Base-by-base conservation (phyloP, 2,797 vertebrate genomes). In the Gymnocypris eckloni region DNA sequence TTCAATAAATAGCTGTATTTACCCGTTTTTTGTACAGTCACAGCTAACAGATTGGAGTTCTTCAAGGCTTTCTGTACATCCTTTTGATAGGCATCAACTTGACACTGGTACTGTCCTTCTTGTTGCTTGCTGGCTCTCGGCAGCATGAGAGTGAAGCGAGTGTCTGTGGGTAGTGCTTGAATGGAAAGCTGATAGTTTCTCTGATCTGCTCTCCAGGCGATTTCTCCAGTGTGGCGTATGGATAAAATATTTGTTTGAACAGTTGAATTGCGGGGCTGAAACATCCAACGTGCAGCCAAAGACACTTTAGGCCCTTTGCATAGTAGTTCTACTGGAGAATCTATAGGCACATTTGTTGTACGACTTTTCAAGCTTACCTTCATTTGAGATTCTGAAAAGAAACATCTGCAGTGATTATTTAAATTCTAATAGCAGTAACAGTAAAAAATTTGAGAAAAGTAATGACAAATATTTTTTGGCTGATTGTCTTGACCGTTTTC, bases 21-120 rank as follows among this genome's bases (percentile, higher is more conserved):
- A 96, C 95, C 94, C 93, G 91, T 94, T 11, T 88, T 90, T 1
- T 1, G 3, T 54, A 96, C 89, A 6, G 0, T 75, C 67, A 96
- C 86, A 9, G 79, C 89, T 79, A 96, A 33, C 0, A 0, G 1
- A 84, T 95, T 93, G 79, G 95, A 95, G 25, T 6, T 1, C n/a
- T 16, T 59, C 22, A 87, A 70, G 84, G 90, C 90, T 89, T 90
- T 94, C 87, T 92, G 25, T 0, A 59, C 70, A 3, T 91, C 87
- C 4, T 92, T 85, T 71, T 92, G 66, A 81, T 93, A 94, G 12
- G n/a, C n/a, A n/a, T n/a, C n/a, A n/a, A n/a, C n/a, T n/a, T n/a
- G n/a, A n/a, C n/a, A n/a, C n/a, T n/a, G 87, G 90, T 95, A 96
- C 0, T 0, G 39, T 6, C 95, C 96, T 0, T 77, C 86, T 50